phyloP scores from a whole-genome alignment of 2,888 invertebrate genomes.

The Eupithecia pulchellata region DNA sequence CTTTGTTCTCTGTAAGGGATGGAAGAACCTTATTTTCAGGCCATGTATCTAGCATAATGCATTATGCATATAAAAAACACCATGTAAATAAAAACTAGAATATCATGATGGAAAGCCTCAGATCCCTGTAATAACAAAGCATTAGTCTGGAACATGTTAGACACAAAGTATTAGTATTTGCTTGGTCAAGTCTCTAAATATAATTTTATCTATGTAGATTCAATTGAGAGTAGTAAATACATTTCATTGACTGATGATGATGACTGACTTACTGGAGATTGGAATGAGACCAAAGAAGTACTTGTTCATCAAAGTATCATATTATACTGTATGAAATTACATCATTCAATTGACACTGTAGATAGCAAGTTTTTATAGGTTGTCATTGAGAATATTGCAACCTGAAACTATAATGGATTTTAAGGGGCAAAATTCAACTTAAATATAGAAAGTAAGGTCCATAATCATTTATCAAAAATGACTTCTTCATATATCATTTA shows the following conservation, averaged over 20 bases:
- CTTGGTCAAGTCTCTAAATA: neutral
- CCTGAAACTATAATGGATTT: neutral
- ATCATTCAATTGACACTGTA: neutral
- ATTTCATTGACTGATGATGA: neutral
- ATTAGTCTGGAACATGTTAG: neutral
- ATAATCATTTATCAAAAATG: neutral
- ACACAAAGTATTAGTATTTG: neutral
- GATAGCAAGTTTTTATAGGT: neutral
- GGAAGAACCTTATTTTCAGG: neutral
- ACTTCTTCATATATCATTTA: conserved; percentile 7
- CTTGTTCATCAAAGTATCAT: conserved; percentile 5
- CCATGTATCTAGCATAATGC: neutral
- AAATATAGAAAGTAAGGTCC: neutral
- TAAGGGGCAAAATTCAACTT: neutral
- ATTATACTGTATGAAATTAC: neutral
- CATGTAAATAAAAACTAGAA: neutral
- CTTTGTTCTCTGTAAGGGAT: neutral
- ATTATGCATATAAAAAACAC: neutral
- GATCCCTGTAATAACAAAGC: neutral
- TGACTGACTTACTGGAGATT: neutral
- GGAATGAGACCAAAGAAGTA: neutral
- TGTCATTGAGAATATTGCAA: neutral
- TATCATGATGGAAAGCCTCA: neutral
- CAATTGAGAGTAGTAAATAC: neutral
- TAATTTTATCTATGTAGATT: neutral